Percentiles rank a stretch among this genome's conserved stretches.
phyloP scores from a whole-genome alignment of 2,888 invertebrate genomes.

The Digitonthophagus gazella region DNA sequence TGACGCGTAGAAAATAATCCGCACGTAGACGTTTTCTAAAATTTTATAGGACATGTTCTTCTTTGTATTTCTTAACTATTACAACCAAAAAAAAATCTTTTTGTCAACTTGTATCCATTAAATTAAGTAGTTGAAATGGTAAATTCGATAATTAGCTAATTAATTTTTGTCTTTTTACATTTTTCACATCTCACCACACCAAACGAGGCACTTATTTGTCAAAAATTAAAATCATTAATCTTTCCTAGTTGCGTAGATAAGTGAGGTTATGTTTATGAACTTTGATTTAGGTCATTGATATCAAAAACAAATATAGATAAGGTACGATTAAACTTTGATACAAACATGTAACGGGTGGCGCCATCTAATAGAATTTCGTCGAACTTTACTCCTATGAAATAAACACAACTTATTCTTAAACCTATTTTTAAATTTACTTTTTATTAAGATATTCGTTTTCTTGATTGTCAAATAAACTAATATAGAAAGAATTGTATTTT shows the following conservation, averaged over 20 bases:
- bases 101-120: neutral
- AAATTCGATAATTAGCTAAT: no score
- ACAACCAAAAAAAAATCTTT: neutral
- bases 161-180: neutral
- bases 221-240: neutral
- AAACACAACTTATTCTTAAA: no score
- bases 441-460: no score
- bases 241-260: neutral
- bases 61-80: neutral
- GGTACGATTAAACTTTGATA: no score
- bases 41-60: constrained; percentile 18
- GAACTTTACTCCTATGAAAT: no score
- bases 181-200: neutral
- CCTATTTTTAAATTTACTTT: no score
- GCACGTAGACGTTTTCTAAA: constrained; percentile 21
- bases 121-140: neutral
- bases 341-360: no score
- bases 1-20: constrained; percentile 26
- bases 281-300: neutral
- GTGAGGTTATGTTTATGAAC: constrained; percentile 17
- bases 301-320: no score
- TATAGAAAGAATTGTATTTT: no score
- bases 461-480: no score
- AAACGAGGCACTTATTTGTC: neutral
- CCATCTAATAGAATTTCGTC: no score